Conservation (phyloP, 37 sponge, comb jelly and placozoan genomes). For the Chondrilla cf. caribensis region DNA sequence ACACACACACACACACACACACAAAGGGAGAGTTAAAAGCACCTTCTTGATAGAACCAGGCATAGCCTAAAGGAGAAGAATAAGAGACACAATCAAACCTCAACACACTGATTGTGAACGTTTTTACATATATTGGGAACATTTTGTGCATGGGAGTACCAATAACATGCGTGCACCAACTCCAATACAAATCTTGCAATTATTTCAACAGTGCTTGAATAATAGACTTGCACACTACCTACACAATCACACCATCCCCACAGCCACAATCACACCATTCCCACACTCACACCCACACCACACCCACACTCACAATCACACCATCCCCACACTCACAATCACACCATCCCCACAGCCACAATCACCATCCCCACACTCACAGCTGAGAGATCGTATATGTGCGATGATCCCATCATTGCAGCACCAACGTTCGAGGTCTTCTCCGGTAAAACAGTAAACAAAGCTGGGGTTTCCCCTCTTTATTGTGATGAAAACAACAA, state of each 20-base stretch:
- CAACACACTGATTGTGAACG: not conserved
- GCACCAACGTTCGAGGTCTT: slow-evolving; percentile 71
- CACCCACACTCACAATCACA: no score
- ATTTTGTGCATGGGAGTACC: no score
- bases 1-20: no score
- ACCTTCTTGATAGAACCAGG: not conserved
- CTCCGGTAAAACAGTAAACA: slow-evolving; percentile 92
- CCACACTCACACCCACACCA: no score
- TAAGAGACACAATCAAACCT: not conserved
- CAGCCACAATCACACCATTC: slow-evolving; percentile 34
- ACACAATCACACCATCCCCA: not conserved
- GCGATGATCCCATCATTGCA: slow-evolving; percentile 83
- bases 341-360: not conserved
- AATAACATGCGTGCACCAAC: no score
- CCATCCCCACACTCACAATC: not conserved
- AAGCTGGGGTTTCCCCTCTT: slow-evolving; percentile 87
- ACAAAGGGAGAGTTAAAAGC: no score
- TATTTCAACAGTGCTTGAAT: no score
- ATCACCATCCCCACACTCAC: slow-evolving; percentile 49
- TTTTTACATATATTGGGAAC: no score
- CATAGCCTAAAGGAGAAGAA: not conserved
- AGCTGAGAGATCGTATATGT: slow-evolving; percentile 81
- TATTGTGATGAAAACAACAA: not conserved
- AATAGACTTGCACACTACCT: no score
- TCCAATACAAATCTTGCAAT: no score